Evolutionary conservation across 2,888 invertebrate species (phyloP).

Genomic region (Rambutsinella grinnellia): DNA sequence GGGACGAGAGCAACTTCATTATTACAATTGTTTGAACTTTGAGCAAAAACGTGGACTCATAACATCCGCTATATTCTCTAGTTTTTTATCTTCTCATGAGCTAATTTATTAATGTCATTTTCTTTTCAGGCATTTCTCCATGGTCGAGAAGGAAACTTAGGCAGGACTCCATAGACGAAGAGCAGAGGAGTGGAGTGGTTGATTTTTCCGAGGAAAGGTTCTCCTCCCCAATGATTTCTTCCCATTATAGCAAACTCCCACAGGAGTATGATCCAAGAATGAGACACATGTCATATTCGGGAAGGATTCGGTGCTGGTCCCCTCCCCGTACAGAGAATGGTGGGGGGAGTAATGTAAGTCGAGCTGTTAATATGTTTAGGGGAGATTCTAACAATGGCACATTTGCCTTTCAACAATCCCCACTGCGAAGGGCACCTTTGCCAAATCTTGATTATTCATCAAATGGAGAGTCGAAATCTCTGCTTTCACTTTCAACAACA

Average conservation of each 20-base stretch:
- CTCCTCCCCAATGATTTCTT: neutral
- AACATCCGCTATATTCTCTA: neutral
- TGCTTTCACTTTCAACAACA: constrained; percentile 4
- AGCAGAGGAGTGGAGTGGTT: constrained; percentile 18
- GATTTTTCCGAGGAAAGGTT: constrained; percentile 2
- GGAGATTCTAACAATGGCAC: neutral
- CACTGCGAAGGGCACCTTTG: constrained; percentile 53
- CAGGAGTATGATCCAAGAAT: constrained; percentile 44
- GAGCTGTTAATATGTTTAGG: neutral
- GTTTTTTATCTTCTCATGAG: constrained; percentile 4
- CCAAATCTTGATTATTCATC: constrained; percentile 38
- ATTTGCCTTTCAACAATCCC: constrained; percentile 22
- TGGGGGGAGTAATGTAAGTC: neutral
- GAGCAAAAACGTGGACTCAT: too few species aligned
- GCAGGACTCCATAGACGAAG: constrained; percentile 63
- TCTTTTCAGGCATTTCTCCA: constrained; percentile 63
- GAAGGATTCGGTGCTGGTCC: constrained; percentile 63
- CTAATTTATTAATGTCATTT: constrained; percentile 11
- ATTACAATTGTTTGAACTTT: neutral
- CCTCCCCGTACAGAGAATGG: constrained; percentile 36
- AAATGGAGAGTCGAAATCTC: neutral
- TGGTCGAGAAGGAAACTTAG: constrained; percentile 63
- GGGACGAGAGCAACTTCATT: neutral
- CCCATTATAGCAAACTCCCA: constrained; percentile 9
- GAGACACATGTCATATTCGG: constrained; percentile 65